Conservation (phyloP, 2,113 vertebrate species). For the Ceuthmochares aereus region DNA sequence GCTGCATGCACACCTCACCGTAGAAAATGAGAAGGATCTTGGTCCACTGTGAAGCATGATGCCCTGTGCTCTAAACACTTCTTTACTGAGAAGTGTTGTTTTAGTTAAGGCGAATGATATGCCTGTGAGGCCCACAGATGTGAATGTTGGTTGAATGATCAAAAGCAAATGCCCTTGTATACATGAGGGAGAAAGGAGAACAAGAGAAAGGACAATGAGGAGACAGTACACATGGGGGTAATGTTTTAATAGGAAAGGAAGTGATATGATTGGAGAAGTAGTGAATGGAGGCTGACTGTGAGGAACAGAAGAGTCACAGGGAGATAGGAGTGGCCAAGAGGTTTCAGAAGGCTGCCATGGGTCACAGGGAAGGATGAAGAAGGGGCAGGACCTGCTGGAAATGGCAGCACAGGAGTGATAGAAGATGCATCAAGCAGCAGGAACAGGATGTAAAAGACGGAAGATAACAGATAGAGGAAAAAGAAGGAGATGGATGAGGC, state of each 20-base stretch:
- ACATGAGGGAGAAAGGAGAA: not conserved
- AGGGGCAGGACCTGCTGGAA: not conserved
- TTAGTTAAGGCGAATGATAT: not conserved
- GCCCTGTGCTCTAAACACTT: not conserved
- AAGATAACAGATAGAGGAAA: not conserved
- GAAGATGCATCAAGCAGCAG: not conserved
- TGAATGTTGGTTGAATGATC: fast-evolving
- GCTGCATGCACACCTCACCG: not conserved
- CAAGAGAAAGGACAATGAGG: not conserved
- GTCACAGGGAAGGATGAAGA: not conserved
- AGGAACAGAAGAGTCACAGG: not conserved
- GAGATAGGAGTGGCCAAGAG: not conserved
- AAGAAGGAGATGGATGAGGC: not conserved
- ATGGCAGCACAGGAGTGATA: not conserved
- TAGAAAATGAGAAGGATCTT: not conserved
- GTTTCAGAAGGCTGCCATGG: not conserved
- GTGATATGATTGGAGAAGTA: not conserved
- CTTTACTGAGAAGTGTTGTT: not conserved
- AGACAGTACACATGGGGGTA: not conserved
- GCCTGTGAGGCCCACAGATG: not conserved
- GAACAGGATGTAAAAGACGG: not conserved
- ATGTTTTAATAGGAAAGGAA: not conserved
- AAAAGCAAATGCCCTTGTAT: not conserved
- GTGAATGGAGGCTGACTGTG: fast-evolving
- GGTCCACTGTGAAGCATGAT: not conserved